Conservation (phyloP, 2,888 invertebrate genomes). For the Phyllotreta striolata region DNA sequence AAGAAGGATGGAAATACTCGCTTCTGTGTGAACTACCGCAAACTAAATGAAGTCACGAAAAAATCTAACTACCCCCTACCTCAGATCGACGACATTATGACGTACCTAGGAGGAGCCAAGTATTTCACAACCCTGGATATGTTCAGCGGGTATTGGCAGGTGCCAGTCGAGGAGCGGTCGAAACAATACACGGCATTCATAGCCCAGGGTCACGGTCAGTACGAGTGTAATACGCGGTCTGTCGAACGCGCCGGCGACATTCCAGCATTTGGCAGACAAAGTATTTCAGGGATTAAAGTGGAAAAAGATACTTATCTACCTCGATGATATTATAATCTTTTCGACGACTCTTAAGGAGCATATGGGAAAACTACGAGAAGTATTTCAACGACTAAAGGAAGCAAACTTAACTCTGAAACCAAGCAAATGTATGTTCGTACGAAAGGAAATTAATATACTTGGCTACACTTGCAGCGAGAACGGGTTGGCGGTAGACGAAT, state of each 20-base stretch:
- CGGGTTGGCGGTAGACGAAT: conserved; percentile 25
- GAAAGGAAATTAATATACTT: conserved; percentile 43
- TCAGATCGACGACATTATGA: conserved; percentile 43
- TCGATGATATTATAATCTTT: conserved; percentile 44
- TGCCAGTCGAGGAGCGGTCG: conserved; percentile 30
- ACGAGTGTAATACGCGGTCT: conserved; percentile 44
- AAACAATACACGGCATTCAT: conserved; percentile 43
- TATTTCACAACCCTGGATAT: conserved; percentile 44
- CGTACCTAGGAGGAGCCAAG: conserved; percentile 35
- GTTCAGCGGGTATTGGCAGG: conserved; percentile 44
- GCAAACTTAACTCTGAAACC: conserved; percentile 40
- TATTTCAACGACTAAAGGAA: conserved; percentile 34
- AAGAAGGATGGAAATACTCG: conserved; percentile 34
- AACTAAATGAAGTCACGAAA: conserved; percentile 38
- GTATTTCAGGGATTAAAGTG: conserved; percentile 42
- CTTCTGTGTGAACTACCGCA: conserved; percentile 39
- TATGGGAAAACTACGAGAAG: conserved; percentile 33
- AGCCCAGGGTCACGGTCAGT: conserved; percentile 41
- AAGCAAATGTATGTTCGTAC: conserved; percentile 25
- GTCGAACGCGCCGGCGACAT: conserved; percentile 44
- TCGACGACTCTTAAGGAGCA: conserved; percentile 38
- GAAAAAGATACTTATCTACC: conserved; percentile 40
- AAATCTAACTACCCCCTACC: conserved; percentile 43
- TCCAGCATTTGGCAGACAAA: conserved; percentile 39
- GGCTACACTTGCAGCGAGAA: conserved; percentile 44